Conservation (phyloP, 2,888 invertebrate genomes). For the Cerastoderma edule region DNA sequence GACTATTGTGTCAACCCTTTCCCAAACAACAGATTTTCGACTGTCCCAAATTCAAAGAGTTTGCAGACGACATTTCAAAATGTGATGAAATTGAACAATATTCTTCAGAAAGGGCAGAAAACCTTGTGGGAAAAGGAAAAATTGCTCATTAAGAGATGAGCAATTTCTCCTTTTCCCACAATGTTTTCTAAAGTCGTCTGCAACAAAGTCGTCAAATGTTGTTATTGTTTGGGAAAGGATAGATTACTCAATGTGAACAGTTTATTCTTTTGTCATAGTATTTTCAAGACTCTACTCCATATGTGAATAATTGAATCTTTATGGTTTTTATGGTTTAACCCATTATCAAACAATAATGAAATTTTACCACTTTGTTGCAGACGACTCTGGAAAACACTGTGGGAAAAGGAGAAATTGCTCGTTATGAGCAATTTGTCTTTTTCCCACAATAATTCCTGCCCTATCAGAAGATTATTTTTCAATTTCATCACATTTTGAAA, state of each 20-base stretch:
- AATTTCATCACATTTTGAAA: too few species aligned
- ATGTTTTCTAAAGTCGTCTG: slow-evolving; percentile 1
- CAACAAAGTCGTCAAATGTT: not conserved
- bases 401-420: too few species aligned
- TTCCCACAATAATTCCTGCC: too few species aligned
- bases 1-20: not conserved
- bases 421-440: too few species aligned
- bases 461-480: too few species aligned
- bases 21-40: slow-evolving; percentile 9
- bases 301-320: not conserved
- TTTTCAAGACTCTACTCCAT: too few species aligned
- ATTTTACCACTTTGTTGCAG: too few species aligned
- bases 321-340: too few species aligned
- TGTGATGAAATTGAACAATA: not conserved
- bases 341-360: too few species aligned
- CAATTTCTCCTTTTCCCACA: slow-evolving; percentile 2
- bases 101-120: not conserved
- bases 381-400: too few species aligned
- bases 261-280: not conserved
- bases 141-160: not conserved
- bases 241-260: not conserved
- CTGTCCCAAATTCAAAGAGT: not conserved
- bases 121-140: slow-evolving; percentile 8
- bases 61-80: not conserved
- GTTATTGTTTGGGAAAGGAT: too few species aligned